phyloP scores from a whole-genome alignment of 2,113 vertebrate species.

The Thinocorus orbignyianus region DNA sequence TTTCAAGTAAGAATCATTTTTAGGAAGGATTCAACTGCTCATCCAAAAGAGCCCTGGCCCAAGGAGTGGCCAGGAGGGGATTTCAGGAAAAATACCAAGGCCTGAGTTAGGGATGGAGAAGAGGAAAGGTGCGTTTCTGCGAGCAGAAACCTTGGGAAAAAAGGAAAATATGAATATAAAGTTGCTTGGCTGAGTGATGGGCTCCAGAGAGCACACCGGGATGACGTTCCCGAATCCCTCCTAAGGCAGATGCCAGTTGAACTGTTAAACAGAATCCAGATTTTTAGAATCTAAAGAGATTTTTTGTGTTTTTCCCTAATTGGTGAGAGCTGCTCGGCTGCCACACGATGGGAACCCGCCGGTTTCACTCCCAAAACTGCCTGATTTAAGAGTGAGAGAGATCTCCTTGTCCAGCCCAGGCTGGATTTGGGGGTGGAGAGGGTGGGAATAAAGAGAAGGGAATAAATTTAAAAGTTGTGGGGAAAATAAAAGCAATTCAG shows the following conservation, averaged over 20 bases:
- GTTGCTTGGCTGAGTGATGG: not conserved
- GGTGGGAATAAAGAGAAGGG: not conserved
- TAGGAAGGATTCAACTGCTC: too few species aligned
- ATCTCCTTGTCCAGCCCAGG: not conserved
- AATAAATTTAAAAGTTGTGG: not conserved
- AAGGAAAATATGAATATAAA: too few species aligned
- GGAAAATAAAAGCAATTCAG: not conserved
- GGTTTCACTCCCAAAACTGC: too few species aligned
- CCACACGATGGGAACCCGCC: not conserved
- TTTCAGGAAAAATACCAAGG: not conserved
- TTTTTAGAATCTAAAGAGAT: not conserved
- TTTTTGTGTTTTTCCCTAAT: too few species aligned
- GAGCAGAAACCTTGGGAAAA: not conserved
- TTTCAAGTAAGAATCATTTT: not conserved
- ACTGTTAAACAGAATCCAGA: not conserved
- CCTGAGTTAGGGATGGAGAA: not conserved
- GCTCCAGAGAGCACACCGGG: accelerated
- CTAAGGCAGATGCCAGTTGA: not conserved
- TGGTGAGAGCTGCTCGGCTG: not conserved
- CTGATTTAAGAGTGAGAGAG: not conserved
- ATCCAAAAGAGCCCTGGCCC: accelerated
- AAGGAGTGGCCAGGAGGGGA: not conserved
- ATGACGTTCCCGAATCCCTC: not conserved
- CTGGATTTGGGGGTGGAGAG: accelerated
- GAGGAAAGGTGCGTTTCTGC: not conserved